Base-by-base conservation (phyloP, 2,113 vertebrate species). In the Rhinoderma darwinii region DNA sequence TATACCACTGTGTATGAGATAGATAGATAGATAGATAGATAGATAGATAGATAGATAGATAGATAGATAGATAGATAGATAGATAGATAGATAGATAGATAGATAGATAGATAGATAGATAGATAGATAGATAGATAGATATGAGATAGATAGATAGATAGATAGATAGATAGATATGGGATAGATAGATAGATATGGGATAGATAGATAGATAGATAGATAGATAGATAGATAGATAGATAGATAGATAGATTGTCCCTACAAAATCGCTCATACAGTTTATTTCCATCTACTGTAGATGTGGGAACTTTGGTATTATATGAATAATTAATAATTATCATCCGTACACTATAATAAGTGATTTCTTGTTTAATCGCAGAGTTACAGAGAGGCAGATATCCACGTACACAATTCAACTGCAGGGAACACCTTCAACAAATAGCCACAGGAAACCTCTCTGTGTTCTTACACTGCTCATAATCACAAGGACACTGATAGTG, bases 401-500 rank as follows among this genome's bases (percentile, higher is more conserved):
- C 44, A 47, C n/a, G 11, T n/a, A 17, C 4, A 25, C 66, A 32
- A 3, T 61, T 12, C 32, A 37, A 5, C 4, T 35, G 22, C 20
- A 63, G 79, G 41, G 56, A 41, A 63, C 56, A 44, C 79, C 79
- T 61, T 82, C 35, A 27, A 61, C 41, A 82, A 66, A 68, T 32
- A 79, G 4, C 10, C 50, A 37, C 79, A 82, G 79, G 79, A 82
- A 82, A 27, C 56, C 39, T 5, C 37, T 6, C 6, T 82, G 56
- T 66, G 79, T 44, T 82, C 37, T 82, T 22, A 27, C 35, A n/a
- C 27, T 41, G 17, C 4, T 7, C 7, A n/a, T 82, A 66, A 66
- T 82, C 79, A 82, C 59, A 47, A 43, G 59, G 79, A n/a, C 59
- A 66, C 10, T 39, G 79, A 82, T 82, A 82, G n/a, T 4, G 56